phyloP scores from a whole-genome alignment of 2,797 vertebrate genomes.

The Leptatherina wallacei region DNA sequence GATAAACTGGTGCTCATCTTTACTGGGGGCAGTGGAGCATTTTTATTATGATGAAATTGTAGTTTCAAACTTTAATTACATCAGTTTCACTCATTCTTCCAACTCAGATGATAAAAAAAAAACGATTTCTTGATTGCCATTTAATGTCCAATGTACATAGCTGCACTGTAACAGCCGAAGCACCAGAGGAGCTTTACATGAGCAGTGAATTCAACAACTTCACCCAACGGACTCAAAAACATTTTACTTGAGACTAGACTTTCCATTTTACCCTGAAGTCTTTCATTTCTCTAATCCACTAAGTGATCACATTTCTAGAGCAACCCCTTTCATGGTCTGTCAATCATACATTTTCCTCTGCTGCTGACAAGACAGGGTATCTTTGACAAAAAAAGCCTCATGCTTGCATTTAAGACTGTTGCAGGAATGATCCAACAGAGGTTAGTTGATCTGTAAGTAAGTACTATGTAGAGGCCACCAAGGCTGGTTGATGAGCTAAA shows the following conservation, averaged over 20 bases:
- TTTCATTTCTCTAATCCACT: constrained; percentile 52
- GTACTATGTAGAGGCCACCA: constrained; percentile 63
- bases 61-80: constrained; percentile 31
- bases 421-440: constrained; percentile 60
- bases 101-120: constrained; percentile 27
- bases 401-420: constrained; percentile 51
- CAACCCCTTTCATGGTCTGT: constrained; percentile 31
- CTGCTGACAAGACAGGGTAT: constrained; percentile 68
- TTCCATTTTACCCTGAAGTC: constrained; percentile 59
- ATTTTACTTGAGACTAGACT: constrained; percentile 29
- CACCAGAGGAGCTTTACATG: constrained; percentile 54
- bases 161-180: constrained; percentile 22
- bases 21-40: constrained; percentile 25
- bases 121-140: constrained; percentile 26
- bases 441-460: constrained; percentile 50
- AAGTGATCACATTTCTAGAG: constrained; percentile 10
- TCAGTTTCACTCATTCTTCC: constrained; percentile 11
- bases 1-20: constrained; percentile 53
- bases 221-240: constrained; percentile 26
- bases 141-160: constrained; percentile 25
- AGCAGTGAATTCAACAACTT: constrained; percentile 59
- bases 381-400: constrained; percentile 66
- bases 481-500: constrained; percentile 55
- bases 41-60: constrained; percentile 39
- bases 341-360: constrained; percentile 56